Conservation (phyloP, 2,888 invertebrate species). For the Xestia rhomboidea region DNA sequence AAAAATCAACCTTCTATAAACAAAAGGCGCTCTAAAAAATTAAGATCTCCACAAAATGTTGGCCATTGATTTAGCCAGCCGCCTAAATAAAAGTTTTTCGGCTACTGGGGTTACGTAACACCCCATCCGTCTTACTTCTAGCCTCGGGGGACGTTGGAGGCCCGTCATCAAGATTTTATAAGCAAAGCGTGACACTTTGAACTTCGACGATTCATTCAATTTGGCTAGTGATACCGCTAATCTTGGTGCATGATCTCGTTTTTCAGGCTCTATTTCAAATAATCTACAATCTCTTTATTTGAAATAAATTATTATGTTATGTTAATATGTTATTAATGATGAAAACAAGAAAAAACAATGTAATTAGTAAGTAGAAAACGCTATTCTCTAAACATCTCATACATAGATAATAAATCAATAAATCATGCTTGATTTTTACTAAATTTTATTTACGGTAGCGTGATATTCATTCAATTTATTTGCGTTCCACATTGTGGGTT, state of each 20-base stretch:
- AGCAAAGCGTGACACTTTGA: slow-evolving; percentile 34
- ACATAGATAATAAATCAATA: background rate
- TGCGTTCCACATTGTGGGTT: too few species aligned
- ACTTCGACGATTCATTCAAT: slow-evolving; percentile 37
- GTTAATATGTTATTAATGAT: too few species aligned
- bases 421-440: background rate
- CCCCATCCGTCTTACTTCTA: slow-evolving; percentile 29
- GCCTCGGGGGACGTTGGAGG: background rate
- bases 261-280: too few species aligned
- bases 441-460: background rate
- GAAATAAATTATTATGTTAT: too few species aligned
- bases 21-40: slow-evolving; percentile 17
- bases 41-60: slow-evolving; percentile 22
- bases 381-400: background rate
- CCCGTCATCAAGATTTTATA: slow-evolving; percentile 36
- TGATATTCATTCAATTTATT: background rate
- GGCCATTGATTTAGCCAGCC: slow-evolving; percentile 32
- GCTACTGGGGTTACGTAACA: slow-evolving; percentile 24
- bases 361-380: background rate
- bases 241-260: slow-evolving; percentile 36
- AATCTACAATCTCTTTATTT: too few species aligned
- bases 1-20: slow-evolving; percentile 8
- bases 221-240: slow-evolving; percentile 21
- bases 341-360: background rate
- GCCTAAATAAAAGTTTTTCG: slow-evolving; percentile 8